These are phyloP conservation scores for Tragelaphus strepsiceros DNA, from an alignment of 2,113 vertebrate genomes.

Conservation along the genomic window DNA sequence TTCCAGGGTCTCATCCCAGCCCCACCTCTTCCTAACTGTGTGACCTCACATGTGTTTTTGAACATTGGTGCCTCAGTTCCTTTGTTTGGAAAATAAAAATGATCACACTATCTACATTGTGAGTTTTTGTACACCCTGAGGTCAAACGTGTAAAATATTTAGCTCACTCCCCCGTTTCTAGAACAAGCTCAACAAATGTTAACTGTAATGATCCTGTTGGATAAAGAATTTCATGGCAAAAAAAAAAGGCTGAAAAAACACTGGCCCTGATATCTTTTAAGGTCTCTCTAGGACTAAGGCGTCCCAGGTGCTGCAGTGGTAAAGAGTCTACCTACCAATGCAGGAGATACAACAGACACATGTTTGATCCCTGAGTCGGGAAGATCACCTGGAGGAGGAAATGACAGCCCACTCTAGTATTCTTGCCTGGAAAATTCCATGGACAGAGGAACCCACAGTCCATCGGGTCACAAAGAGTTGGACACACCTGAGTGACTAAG, in stretches of 20 bases:
- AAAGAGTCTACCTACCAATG: neutral
- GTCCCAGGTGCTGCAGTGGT: neutral
- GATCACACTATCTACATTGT: neutral
- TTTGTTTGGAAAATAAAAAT: neutral
- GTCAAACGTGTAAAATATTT: neutral
- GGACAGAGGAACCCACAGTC: neutral
- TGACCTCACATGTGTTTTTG: neutral
- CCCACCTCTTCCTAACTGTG: neutral
- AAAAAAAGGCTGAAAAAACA: neutral
- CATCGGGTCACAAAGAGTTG: neutral
- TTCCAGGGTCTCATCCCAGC: fast-evolving
- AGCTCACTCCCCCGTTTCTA: neutral
- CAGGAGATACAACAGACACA: neutral
- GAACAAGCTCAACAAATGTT: neutral
- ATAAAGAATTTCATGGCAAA: neutral
- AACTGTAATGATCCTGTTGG: neutral
- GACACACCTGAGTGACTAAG: neutral
- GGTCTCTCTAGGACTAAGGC: neutral
- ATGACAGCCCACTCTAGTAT: neutral
- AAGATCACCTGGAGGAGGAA: neutral
- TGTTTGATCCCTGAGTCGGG: neutral
- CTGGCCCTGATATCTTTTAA: neutral
- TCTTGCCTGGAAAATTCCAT: neutral
- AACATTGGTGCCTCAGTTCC: neutral
- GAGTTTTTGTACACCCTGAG: neutral